These are phyloP conservation scores for Mylabris phalerata DNA, from an alignment of 1,140 invertebrate species.

Conservation along the genomic window DNA sequence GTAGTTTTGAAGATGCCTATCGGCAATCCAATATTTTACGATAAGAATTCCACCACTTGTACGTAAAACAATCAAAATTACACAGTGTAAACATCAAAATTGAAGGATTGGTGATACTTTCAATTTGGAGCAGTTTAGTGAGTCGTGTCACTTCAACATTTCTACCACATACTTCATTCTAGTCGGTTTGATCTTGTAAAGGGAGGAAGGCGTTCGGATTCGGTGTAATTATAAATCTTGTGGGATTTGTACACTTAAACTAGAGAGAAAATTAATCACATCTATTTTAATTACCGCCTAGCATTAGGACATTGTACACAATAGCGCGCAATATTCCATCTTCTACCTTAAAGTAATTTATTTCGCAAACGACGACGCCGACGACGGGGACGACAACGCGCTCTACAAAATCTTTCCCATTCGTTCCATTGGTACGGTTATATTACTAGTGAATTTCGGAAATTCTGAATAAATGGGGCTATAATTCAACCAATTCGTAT, in stretches of 20 bases:
- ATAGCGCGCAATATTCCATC: constrained; percentile 1
- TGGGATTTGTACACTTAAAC: constrained; percentile 13
- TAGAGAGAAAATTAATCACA: constrained; percentile 19
- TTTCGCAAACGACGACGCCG: neutral
- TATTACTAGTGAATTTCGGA: constrained; percentile 13
- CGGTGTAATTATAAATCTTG: constrained; percentile 11
- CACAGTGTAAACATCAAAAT: no score
- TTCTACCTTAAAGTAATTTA: constrained; percentile 20
- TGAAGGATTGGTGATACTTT: no score
- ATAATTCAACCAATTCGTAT: constrained; percentile 20
- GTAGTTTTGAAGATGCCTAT: no score
- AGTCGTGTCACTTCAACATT: no score
- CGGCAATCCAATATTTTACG: no score
- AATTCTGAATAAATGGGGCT: constrained; percentile 21
- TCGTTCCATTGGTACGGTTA: no score
- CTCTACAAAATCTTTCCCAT: no score
- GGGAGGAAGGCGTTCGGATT: neutral
- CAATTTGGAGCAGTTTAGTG: no score
- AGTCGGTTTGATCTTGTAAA: no score
- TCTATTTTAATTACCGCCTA: constrained; percentile 16
- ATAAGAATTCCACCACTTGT: no score
- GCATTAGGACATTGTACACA: constrained; percentile 15
- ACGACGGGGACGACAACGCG: neutral
- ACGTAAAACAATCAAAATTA: no score
- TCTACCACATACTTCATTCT: no score